Evolutionary conservation across 2,797 vertebrate species (phyloP).

Genomic region (Cryptoprocta ferox): DNA sequence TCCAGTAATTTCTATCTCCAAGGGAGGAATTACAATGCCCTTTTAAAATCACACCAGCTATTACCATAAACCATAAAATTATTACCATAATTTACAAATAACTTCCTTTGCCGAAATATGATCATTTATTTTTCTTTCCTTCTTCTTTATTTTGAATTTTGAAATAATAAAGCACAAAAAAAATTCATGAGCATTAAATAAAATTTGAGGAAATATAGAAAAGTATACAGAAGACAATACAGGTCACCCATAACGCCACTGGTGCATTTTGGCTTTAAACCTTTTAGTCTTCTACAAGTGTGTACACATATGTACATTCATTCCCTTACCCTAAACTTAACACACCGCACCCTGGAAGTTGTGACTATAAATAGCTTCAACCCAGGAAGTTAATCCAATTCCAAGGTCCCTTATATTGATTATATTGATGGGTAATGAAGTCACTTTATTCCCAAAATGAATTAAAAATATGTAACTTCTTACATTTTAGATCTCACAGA

Average conservation of each 20-base stretch:
- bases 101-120: not conserved
- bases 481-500: not conserved
- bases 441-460: not conserved
- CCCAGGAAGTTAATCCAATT: not conserved
- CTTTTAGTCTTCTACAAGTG: not conserved
- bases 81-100: not conserved
- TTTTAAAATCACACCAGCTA: conserved; percentile 3
- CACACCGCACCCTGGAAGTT: not conserved
- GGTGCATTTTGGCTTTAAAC: not conserved
- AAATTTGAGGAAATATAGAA: conserved; percentile 23
- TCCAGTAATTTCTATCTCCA: not conserved
- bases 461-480: not conserved
- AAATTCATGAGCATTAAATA: not conserved
- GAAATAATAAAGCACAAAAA: conserved; percentile 17
- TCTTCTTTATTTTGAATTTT: not conserved
- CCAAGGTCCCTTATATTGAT: not conserved
- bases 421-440: not conserved
- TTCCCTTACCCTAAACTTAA: not conserved
- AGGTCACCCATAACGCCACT: not conserved
- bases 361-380: not conserved
- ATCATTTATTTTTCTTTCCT: not conserved
- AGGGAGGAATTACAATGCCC: not conserved
- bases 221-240: not conserved
- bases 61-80: not conserved
- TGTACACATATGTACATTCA: not conserved